Percentiles rank a stretch among this genome's conserved stretches.
Evolutionary conservation across 2,797 vertebrate genomes (phyloP).

Genomic region (Phataginus tetradactyla): DNA sequence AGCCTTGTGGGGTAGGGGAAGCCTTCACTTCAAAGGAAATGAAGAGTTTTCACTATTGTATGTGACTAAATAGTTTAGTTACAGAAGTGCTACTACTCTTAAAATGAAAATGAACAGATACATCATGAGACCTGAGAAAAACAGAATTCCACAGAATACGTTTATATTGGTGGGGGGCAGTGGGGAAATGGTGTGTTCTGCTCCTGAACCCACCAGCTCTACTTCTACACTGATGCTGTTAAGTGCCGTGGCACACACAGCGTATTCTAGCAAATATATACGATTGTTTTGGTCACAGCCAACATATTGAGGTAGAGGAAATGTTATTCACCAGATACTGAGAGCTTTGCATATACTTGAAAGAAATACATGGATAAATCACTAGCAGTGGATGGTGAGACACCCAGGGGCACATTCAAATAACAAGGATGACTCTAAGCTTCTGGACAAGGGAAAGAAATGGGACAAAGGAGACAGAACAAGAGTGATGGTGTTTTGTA

Average conservation of each 20-base stretch:
- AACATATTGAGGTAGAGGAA: neutral
- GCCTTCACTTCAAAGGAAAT: neutral
- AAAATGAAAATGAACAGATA: neutral
- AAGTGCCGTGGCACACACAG: neutral
- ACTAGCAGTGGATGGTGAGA: neutral
- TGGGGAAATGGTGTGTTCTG: neutral
- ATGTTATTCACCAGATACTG: neutral
- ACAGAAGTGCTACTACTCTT: neutral
- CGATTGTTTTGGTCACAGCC: neutral
- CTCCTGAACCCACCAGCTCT: neutral
- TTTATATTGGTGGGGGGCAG: neutral
- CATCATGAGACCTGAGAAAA: neutral
- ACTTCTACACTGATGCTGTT: neutral
- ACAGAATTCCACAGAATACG: neutral
- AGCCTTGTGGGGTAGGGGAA: neutral
- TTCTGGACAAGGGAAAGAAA: neutral
- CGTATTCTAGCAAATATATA: neutral
- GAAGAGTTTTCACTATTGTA: neutral
- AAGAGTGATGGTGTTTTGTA: neutral
- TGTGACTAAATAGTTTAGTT: neutral
- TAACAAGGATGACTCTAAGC: neutral
- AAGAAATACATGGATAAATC: conserved; percentile 1
- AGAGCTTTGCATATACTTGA: neutral
- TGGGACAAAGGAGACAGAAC: neutral
- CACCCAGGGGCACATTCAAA: neutral